Base-by-base conservation (phyloP, 2,113 vertebrate genomes). In the Sula dactylatra region DNA sequence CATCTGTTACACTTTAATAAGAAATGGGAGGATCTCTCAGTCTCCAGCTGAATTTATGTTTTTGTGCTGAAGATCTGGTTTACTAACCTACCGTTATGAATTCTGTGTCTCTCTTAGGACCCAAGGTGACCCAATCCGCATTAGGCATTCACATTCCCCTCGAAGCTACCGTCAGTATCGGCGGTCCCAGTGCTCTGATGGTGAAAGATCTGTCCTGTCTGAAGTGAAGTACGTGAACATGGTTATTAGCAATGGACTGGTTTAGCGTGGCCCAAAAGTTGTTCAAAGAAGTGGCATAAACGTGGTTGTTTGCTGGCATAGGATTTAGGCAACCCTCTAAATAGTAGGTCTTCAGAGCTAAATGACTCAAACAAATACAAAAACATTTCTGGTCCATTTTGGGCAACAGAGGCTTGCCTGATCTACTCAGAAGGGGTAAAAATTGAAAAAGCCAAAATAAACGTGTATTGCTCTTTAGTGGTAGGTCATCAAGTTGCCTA, bases 191-290 rank as follows among this genome's bases (percentile, higher is more conserved):
- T 99, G 99, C 59, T 99, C 99, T 0, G 99, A 99, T 15, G 99
- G 99, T 32, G 99, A 99, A 96, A 98, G 99, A 69, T 99, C 99
- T 4, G 98, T 99, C 65, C 98, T 99, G 47, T 99, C 99, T 14
- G 99, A 99, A 98, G 98, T 99, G 94, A 99, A 99, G 99, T 99
- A 98, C 21, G 99, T 97, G 44, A 58, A 64, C 56, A 22, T 61
- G 62, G 10, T 80, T 79, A 36, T 70, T 73, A 88, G 38, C 74
- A 71, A 18, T 58, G 27, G 13, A 18, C 59, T 78, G 10, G 44
- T 40, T 55, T 76, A 73, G 6, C 20, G 40, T 64, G 20, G 29
- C 44, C 42, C 20, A 71, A 42, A 87, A 64, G 17, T 13, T 71
- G 7, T 71, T 52, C 52, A 79, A 26, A 87, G 34, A 71, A 87